Evolutionary conservation across 2,888 invertebrate genomes (phyloP).

Genomic region (Ganaspis brasiliensis): DNA sequence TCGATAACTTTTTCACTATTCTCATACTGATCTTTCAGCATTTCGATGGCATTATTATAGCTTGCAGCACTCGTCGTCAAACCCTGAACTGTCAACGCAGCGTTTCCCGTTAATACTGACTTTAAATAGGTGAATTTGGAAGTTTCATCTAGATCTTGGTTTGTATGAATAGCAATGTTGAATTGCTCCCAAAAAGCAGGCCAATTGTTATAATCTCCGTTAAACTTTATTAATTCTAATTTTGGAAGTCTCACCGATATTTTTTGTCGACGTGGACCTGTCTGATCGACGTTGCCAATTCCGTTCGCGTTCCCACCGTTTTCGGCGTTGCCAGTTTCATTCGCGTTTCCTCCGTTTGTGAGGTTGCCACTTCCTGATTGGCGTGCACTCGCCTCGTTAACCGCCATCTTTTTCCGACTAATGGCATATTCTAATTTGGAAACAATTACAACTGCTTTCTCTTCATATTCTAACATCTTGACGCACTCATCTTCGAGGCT

Average conservation of each 20-base stretch:
- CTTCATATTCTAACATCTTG: background rate
- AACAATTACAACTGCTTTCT: background rate
- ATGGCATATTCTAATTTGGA: background rate
- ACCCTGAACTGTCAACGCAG: background rate
- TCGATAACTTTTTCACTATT: background rate
- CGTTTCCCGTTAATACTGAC: background rate
- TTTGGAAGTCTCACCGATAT: background rate
- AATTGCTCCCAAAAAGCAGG: slow-evolving; percentile 4
- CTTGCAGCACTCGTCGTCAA: background rate
- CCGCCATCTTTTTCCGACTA: background rate
- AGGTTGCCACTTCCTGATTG: too few relatives aligned
- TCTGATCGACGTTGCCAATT: too few relatives aligned
- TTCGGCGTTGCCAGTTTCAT: background rate
- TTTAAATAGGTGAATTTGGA: background rate
- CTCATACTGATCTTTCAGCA: background rate
- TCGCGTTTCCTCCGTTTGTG: background rate
- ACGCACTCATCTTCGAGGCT: background rate
- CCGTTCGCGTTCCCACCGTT: too few relatives aligned
- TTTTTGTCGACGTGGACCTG: too few relatives aligned
- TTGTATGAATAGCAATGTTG: background rate
- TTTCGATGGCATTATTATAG: background rate
- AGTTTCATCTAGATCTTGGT: background rate
- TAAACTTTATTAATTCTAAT: slow-evolving; percentile 1
- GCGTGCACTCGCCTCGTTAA: too few relatives aligned
- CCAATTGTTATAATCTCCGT: background rate